phyloP scores from a whole-genome alignment of 2,888 invertebrate species.

The Monoplex corrugatus region DNA sequence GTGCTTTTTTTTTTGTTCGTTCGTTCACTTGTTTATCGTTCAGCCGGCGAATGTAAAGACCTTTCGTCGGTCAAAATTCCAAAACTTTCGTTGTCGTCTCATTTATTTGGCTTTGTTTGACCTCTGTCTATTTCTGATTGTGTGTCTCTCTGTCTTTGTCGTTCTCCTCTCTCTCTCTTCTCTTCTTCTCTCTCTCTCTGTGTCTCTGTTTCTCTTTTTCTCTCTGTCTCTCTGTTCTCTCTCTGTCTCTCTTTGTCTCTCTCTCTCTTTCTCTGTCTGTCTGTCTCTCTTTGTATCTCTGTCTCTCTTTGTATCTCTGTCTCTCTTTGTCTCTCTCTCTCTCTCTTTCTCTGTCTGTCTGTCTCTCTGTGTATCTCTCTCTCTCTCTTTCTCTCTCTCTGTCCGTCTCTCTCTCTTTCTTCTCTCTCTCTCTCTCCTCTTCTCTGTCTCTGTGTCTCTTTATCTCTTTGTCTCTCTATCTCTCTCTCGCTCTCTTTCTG shows the following conservation, averaged over 20 bases:
- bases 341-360: conserved; percentile 11
- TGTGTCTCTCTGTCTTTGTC: no score
- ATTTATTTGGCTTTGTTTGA: no score
- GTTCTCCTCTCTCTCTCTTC: no score
- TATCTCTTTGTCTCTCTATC: conserved; percentile 6
- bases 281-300: conserved; percentile 9
- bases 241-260: neutral
- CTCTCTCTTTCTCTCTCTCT: neutral
- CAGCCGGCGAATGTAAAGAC: no score
- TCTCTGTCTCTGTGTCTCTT: conserved; percentile 1
- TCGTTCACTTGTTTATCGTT: no score
- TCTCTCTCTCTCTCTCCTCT: no score
- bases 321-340: neutral
- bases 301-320: neutral
- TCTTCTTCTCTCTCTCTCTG: neutral
- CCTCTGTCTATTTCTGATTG: neutral
- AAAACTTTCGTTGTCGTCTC: no score
- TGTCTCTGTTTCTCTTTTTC: neutral
- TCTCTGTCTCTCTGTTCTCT: neutral
- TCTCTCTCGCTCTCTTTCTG: neutral
- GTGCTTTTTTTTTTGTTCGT: no score
- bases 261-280: conserved; percentile 17
- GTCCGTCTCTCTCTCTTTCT: neutral
- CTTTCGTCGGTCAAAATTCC: no score
- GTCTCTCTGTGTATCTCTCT: neutral